Percentiles rank a stretch among this genome's conserved stretches.
Evolutionary conservation across 2,888 invertebrate species (phyloP).

Genomic region (Phytoseiulus persimilis): DNA sequence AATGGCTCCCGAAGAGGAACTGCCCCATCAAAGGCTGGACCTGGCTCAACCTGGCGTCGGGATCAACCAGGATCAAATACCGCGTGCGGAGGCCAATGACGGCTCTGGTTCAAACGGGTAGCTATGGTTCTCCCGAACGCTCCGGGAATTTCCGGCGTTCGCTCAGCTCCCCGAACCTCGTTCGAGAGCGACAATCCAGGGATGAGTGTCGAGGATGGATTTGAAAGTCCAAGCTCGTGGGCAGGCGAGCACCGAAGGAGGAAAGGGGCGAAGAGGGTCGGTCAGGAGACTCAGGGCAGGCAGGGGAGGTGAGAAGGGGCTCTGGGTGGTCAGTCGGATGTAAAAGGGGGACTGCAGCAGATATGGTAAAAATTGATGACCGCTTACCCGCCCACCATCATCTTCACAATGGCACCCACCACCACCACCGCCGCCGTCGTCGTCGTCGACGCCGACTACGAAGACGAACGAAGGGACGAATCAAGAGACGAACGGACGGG

Average conservation of each 20-base stretch:
- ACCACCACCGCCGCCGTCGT: not conserved
- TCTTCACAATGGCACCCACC: slow-evolving; percentile 36
- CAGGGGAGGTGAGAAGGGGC: slow-evolving; percentile 8
- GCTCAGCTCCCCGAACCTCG: too few species aligned
- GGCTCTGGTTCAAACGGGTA: too few species aligned
- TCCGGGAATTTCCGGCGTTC: too few species aligned
- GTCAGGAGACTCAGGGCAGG: not conserved
- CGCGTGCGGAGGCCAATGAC: too few species aligned
- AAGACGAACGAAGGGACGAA: not conserved
- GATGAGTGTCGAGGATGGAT: too few species aligned
- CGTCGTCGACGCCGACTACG: not conserved
- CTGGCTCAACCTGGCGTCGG: not conserved
- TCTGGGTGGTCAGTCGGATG: slow-evolving; percentile 11
- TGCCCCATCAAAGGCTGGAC: not conserved
- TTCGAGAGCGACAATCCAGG: too few species aligned
- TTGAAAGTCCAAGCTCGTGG: not conserved
- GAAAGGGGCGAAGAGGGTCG: not conserved
- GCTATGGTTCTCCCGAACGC: too few species aligned
- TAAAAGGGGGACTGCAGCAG: not conserved
- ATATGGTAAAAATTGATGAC: slow-evolving; percentile 39
- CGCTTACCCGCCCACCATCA: slow-evolving; percentile 38
- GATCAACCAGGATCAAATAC: not conserved
- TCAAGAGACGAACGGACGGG: not conserved
- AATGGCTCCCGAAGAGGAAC: not conserved
- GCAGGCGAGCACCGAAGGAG: not conserved